Evolutionary conservation across 1,140 invertebrate species (phyloP).

Genomic region (Meteorus sp.): DNA sequence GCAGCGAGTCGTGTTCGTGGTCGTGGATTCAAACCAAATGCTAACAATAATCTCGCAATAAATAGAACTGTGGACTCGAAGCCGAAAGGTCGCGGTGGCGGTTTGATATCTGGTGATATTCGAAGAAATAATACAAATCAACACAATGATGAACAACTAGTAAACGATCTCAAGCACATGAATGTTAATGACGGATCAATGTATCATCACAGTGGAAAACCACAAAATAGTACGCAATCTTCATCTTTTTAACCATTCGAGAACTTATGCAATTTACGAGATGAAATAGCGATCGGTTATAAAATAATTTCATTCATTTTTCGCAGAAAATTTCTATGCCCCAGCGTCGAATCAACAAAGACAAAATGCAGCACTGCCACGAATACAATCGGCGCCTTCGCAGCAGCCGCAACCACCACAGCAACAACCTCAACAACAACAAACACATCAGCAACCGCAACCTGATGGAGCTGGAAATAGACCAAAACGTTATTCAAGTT

Average conservation of each 20-base stretch:
- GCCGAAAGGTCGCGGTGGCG: slow-evolving; percentile 51
- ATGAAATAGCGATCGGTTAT: too few relatives aligned
- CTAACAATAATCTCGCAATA: slow-evolving; percentile 50
- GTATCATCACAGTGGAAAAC: slow-evolving; percentile 44
- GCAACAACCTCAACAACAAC: slow-evolving; percentile 46
- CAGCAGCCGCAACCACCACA: slow-evolving; percentile 43
- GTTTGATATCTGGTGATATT: slow-evolving; percentile 39
- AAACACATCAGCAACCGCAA: slow-evolving; percentile 35
- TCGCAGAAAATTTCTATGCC: slow-evolving; percentile 50
- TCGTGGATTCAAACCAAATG: slow-evolving; percentile 49
- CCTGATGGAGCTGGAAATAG: slow-evolving; percentile 57
- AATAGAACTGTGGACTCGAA: slow-evolving; percentile 51
- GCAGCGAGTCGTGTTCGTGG: slow-evolving; percentile 47
- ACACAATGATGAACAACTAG: slow-evolving; percentile 49
- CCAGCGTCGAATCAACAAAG: slow-evolving; percentile 53
- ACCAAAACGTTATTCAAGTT: slow-evolving; percentile 77
- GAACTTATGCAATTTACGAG: not conserved
- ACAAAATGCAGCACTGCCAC: slow-evolving; percentile 55
- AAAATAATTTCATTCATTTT: slow-evolving; percentile 12
- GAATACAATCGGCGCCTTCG: slow-evolving; percentile 54
- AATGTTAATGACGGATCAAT: slow-evolving; percentile 52
- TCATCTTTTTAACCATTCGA: not conserved
- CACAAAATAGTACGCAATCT: slow-evolving; percentile 45
- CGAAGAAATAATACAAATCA: slow-evolving; percentile 45
- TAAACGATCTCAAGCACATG: slow-evolving; percentile 58